Percentiles rank a stretch among this genome's conserved stretches.
phyloP scores from a whole-genome alignment of 2,113 vertebrate species.

The Mionectes macconnelli region DNA sequence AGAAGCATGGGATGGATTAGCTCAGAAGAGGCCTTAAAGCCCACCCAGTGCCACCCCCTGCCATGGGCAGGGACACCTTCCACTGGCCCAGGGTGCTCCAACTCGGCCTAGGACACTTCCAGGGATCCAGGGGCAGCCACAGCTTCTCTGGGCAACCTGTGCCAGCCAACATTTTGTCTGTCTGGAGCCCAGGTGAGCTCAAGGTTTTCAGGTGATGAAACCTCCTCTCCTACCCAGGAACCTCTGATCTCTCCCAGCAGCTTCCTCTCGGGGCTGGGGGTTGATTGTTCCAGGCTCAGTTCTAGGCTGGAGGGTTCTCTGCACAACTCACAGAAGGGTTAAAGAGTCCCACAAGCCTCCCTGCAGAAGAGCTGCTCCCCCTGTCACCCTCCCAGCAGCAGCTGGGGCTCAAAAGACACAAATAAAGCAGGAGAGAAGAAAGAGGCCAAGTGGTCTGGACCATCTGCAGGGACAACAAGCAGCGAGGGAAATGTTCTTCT shows the following conservation, averaged over 20 bases:
- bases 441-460: not conserved
- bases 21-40: not conserved
- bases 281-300: not conserved
- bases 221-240: not conserved
- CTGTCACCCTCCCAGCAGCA: not conserved
- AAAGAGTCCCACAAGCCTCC: not conserved
- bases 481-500: rapidly evolving
- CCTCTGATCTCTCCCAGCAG: too few relatives aligned
- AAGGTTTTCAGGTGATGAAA: not conserved
- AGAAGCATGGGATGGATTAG: not conserved
- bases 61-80: not conserved
- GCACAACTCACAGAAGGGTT: too few relatives aligned
- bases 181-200: not conserved
- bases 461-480: not conserved
- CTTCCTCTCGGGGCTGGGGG: not conserved
- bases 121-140: not conserved
- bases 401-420: not conserved
- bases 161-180: not conserved
- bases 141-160: not conserved
- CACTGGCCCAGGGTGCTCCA: rapidly evolving
- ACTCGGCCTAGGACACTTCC: rapidly evolving
- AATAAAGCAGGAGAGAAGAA: not conserved
- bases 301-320: not conserved
- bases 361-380: not conserved
- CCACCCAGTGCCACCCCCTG: not conserved